These are phyloP conservation scores for Liopterus haemorrhoidalis DNA, from an alignment of 2,888 invertebrate genomes.

Conservation along the genomic window DNA sequence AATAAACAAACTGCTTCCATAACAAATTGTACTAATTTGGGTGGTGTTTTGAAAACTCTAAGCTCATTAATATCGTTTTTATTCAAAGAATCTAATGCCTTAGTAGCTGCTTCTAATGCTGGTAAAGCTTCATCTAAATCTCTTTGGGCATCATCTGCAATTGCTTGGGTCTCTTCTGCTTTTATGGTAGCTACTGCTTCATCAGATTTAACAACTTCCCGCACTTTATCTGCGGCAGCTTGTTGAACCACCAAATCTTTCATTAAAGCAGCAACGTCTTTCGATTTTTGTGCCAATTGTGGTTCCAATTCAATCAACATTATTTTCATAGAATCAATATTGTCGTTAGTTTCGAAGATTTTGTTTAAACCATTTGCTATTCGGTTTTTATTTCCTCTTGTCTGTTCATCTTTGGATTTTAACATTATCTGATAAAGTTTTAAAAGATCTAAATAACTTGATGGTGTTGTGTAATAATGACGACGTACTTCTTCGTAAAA, in stretches of 20 bases:
- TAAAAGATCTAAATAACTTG: constrained; percentile 80
- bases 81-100: constrained; percentile 76
- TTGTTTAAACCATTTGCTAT: constrained; percentile 73
- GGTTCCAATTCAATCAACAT: constrained; percentile 78
- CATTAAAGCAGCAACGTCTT: constrained; percentile 69
- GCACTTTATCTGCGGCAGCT: constrained; percentile 73
- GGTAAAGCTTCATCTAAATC: constrained; percentile 84
- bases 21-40: constrained; percentile 77
- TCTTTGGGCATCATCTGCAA: constrained; percentile 79
- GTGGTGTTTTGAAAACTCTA: constrained; percentile 83
- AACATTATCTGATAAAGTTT: constrained; percentile 70
- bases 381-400: constrained; percentile 59
- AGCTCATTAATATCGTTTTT: constrained; percentile 88
- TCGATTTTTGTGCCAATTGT: constrained; percentile 68
- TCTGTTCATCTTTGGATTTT: constrained; percentile 62
- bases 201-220: constrained; percentile 71
- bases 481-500: constrained; percentile 78
- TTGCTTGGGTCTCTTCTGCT: constrained; percentile 74
- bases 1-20: constrained; percentile 90
- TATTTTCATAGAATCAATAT: constrained; percentile 79
- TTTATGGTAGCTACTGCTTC: constrained; percentile 81
- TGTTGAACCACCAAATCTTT: constrained; percentile 72
- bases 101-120: constrained; percentile 76
- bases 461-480: constrained; percentile 86
- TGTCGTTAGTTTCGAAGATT: constrained; percentile 72